phyloP scores from a whole-genome alignment of 1,140 invertebrate species.

The Bradysia coprophila region DNA sequence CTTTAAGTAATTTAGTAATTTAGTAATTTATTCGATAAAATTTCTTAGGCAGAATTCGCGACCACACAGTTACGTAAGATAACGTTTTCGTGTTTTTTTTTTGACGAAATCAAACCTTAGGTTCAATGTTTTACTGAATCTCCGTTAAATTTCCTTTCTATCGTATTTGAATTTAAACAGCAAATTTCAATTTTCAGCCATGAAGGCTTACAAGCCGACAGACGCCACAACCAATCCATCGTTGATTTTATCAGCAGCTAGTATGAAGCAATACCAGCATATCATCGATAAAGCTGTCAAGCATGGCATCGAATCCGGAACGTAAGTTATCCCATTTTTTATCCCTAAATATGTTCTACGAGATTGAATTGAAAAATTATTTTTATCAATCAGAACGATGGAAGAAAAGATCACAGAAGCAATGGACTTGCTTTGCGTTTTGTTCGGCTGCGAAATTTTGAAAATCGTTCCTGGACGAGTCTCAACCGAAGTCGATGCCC shows the following conservation, averaged over 20 bases:
- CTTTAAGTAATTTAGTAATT: too few species aligned
- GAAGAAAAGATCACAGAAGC: constrained; percentile 59
- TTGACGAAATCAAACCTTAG: too few species aligned
- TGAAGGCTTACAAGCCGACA: constrained; percentile 93
- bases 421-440: constrained; percentile 83
- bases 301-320: constrained; percentile 57
- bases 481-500: constrained; percentile 96
- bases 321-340: constrained; percentile 26
- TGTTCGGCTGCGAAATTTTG: constrained; percentile 94
- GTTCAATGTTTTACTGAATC: too few species aligned
- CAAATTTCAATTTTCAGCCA: too few species aligned
- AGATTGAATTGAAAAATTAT: constrained; percentile 1
- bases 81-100: too few species aligned
- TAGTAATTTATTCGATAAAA: too few species aligned
- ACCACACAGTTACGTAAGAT: too few species aligned
- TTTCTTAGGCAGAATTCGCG: too few species aligned
- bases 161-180: too few species aligned
- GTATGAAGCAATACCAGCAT: constrained; percentile 75
- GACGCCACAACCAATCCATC: constrained; percentile 99
- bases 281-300: constrained; percentile 78
- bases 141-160: too few species aligned
- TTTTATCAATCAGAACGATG: constrained; percentile 29
- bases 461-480: constrained; percentile 96
- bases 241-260: constrained; percentile 82
- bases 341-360: constrained; percentile 4